Conservation (phyloP, 2,888 invertebrate genomes). For the Drosophila borborema region DNA sequence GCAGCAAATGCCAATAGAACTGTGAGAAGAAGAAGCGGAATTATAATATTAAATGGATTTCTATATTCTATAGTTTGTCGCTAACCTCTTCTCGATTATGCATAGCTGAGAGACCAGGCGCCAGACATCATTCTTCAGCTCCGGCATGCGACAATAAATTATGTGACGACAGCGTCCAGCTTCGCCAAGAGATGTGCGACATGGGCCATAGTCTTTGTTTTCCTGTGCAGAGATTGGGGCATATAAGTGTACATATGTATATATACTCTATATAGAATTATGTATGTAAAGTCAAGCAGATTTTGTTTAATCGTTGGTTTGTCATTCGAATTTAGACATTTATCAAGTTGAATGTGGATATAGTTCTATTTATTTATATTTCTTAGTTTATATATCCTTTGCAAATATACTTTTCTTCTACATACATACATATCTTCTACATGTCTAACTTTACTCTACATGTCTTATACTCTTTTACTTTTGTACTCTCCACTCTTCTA, state of each 20-base stretch:
- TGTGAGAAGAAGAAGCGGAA: conserved; percentile 32
- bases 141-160: conserved; percentile 87
- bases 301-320: neutral
- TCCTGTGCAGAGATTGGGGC: conserved; percentile 84
- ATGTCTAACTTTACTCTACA: too few relatives aligned
- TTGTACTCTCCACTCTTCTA: too few relatives aligned
- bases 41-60: neutral
- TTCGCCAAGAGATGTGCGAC: conserved; percentile 87
- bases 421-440: too few relatives aligned
- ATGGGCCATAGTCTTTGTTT: conserved; percentile 87
- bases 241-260: neutral
- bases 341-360: too few relatives aligned
- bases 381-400: too few relatives aligned
- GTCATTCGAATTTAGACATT: too few relatives aligned
- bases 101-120: conserved; percentile 89
- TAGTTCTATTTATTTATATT: too few relatives aligned
- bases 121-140: conserved; percentile 87
- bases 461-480: too few relatives aligned
- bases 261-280: neutral
- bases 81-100: conserved; percentile 87
- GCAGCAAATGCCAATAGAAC: conserved; percentile 91
- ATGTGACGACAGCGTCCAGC: conserved; percentile 89
- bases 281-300: neutral
- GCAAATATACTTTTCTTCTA: too few relatives aligned
- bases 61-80: too few relatives aligned